Conservation (phyloP, 2,888 invertebrate genomes). For the Carterocephalus palaemon region DNA sequence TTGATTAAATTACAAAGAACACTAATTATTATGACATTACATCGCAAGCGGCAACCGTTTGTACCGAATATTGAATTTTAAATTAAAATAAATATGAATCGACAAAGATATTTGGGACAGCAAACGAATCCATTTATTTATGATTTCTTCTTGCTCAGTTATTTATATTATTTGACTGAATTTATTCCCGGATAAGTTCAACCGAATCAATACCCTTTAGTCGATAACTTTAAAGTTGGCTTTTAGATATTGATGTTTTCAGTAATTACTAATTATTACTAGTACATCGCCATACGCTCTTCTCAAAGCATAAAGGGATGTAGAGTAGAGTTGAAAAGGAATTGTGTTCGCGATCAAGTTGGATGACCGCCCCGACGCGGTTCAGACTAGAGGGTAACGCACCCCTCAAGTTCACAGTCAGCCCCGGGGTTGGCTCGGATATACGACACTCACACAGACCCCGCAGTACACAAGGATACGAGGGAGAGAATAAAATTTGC, state of each 20-base stretch:
- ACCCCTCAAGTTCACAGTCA: conserved; percentile 74
- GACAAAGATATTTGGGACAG: no score
- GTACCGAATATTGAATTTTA: no score
- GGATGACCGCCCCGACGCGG: conserved; percentile 46
- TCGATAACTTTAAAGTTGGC: no score
- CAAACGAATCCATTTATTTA: no score
- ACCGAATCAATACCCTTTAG: no score
- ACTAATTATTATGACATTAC: no score
- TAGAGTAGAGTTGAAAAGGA: conserved; percentile 19
- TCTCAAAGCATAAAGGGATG: conserved; percentile 9
- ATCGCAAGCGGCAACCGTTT: no score
- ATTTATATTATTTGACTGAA: no score
- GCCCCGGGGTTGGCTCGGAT: conserved; percentile 48
- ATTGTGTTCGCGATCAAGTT: conserved; percentile 40
- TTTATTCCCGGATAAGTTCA: no score
- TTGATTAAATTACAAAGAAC: conserved; percentile 1
- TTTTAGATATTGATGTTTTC: no score
- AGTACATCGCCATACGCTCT: conserved; percentile 1
- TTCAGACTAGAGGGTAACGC: conserved; percentile 62
- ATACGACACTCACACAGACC: conserved; percentile 45
- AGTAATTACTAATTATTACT: conserved; percentile 6
- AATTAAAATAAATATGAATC: no score
- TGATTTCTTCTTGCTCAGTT: no score
- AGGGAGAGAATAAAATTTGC: conserved; percentile 38
- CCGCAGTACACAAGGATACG: conserved; percentile 34